Evolutionary conservation across 1,140 invertebrate species (phyloP).

Genomic region (Vollenhovia emeryi): DNA sequence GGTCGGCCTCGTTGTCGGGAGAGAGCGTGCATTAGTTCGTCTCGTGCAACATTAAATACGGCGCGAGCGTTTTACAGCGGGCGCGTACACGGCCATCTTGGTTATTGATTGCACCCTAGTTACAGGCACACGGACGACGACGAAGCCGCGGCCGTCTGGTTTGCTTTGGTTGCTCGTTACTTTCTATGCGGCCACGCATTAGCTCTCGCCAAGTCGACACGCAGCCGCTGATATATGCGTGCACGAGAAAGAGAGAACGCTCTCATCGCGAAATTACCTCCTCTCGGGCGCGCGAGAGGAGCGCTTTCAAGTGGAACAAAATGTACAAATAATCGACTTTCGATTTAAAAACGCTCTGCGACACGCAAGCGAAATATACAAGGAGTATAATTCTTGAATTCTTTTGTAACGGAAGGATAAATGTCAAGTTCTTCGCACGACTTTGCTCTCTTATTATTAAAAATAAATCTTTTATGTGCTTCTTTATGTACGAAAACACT

Average conservation of each 20-base stretch:
- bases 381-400: not conserved
- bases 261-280: slow-evolving; percentile 11
- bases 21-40: slow-evolving; percentile 74
- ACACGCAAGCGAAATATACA: not conserved
- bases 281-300: not conserved
- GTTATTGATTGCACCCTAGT: slow-evolving; percentile 80
- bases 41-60: slow-evolving; percentile 80
- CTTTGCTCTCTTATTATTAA: not conserved
- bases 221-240: slow-evolving; percentile 20
- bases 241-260: not conserved
- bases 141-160: slow-evolving; percentile 67
- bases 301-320: not conserved
- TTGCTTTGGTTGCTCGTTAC: slow-evolving; percentile 58
- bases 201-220: slow-evolving; percentile 18
- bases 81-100: slow-evolving; percentile 76
- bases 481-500: not conserved
- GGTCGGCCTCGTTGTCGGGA: slow-evolving; percentile 54
- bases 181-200: slow-evolving; percentile 35
- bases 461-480: not conserved
- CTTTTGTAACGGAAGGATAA: not conserved
- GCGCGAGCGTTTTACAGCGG: slow-evolving; percentile 78
- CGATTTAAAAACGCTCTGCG: not conserved
- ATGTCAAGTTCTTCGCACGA: not conserved
- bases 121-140: slow-evolving; percentile 68
- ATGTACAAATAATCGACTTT: not conserved